These are phyloP conservation scores for Crematogaster levior DNA, from an alignment of 2,888 invertebrate species.

Conservation along the genomic window DNA sequence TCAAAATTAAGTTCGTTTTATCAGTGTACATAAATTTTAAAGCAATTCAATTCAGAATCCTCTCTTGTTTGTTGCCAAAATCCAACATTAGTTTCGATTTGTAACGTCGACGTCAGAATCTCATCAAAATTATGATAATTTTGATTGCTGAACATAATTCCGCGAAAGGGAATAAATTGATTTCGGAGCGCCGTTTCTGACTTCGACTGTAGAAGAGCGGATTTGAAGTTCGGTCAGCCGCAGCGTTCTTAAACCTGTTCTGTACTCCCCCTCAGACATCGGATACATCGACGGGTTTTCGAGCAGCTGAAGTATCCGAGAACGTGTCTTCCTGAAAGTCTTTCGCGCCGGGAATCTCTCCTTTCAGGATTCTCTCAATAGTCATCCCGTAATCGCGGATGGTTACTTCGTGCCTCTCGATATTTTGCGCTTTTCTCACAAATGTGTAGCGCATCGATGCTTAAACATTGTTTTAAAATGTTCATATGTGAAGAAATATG, in stretches of 20 bases:
- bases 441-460: not conserved
- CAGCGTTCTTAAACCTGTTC: constrained; percentile 74
- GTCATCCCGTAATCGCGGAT: not conserved
- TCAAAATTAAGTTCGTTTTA: not conserved
- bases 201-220: constrained; percentile 64
- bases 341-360: constrained; percentile 8
- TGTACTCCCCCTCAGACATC: constrained; percentile 71
- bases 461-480: not conserved
- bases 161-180: constrained; percentile 19
- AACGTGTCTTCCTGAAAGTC: constrained; percentile 40
- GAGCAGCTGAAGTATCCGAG: constrained; percentile 58
- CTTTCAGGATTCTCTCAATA: constrained; percentile 11
- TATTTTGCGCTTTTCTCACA: not conserved
- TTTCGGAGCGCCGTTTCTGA: constrained; percentile 54
- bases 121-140: not conserved
- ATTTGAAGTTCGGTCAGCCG: constrained; percentile 73
- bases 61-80: not conserved
- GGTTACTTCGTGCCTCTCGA: not conserved
- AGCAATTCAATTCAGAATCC: not conserved
- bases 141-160: not conserved
- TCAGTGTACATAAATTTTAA: not conserved
- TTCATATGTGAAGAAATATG: not conserved
- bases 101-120: not conserved
- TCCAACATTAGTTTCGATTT: not conserved
- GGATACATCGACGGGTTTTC: constrained; percentile 72